Conservation (phyloP, 2,888 invertebrate genomes). For the Syritta pipiens region DNA sequence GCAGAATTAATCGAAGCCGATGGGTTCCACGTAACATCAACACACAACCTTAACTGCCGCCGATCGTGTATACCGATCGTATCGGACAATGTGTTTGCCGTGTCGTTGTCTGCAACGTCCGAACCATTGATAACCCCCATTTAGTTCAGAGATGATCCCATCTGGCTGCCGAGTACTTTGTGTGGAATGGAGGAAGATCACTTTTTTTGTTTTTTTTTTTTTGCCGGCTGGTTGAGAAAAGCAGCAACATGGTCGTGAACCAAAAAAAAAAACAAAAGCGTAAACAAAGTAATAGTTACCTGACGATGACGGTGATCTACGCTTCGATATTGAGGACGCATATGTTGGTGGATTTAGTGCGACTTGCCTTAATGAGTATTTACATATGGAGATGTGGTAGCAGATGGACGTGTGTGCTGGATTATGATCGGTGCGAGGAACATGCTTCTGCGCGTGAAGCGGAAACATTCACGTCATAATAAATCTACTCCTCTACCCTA, state of each 20-base stretch:
- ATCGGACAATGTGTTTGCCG: conserved; percentile 54
- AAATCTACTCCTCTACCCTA: too few relatives aligned
- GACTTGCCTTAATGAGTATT: conserved; percentile 55
- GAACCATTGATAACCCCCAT: conserved; percentile 59
- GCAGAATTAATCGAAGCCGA: conserved; percentile 65
- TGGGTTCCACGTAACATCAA: conserved; percentile 47
- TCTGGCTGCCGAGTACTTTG: too few relatives aligned
- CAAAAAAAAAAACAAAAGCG: conserved; percentile 11
- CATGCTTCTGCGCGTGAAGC: conserved; percentile 39
- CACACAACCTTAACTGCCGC: conserved; percentile 28
- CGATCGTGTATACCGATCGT: conserved; percentile 49
- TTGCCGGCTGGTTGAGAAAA: too few relatives aligned
- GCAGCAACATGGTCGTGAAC: conserved; percentile 41
- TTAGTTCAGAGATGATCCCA: conserved; percentile 58
- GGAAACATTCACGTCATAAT: conserved; percentile 61
- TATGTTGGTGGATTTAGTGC: conserved; percentile 25
- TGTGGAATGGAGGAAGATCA: conserved; percentile 34
- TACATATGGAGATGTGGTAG: conserved; percentile 34
- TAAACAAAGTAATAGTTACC: conserved; percentile 53
- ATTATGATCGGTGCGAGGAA: conserved; percentile 42
- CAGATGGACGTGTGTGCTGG: conserved; percentile 13
- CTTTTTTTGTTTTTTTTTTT: too few relatives aligned
- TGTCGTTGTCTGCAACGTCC: conserved; percentile 48
- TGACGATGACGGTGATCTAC: conserved; percentile 28
- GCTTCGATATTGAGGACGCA: conserved; percentile 37